A percentile compares a stretch with the other conserved stretches of the same genome.
phyloP scores from a whole-genome alignment of 2,113 vertebrate species.

The Copsychus sechellarum region DNA sequence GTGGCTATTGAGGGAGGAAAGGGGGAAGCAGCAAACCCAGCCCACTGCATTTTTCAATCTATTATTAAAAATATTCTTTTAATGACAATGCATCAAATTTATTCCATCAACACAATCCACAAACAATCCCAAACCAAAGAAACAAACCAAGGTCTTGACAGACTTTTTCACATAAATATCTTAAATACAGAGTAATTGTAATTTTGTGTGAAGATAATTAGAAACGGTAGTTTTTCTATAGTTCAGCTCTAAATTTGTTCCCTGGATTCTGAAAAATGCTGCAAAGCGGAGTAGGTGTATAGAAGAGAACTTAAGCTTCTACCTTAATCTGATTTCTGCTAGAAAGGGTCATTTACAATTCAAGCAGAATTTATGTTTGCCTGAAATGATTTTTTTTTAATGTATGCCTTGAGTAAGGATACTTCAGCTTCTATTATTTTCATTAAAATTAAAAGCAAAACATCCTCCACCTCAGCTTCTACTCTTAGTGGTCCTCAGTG shows the following conservation, averaged over 20 bases:
- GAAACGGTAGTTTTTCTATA: not conserved
- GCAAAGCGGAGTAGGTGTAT: not conserved
- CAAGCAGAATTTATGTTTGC: slow-evolving; percentile 7
- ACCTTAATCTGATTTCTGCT: not conserved
- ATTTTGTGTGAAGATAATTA: not conserved
- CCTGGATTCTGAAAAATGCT: slow-evolving; percentile 23
- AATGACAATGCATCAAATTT: not conserved
- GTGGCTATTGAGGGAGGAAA: not conserved
- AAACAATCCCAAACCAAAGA: not conserved
- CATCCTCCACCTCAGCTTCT: not conserved
- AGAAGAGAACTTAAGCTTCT: not conserved
- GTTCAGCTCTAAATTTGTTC: slow-evolving; percentile 21
- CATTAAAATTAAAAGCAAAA: slow-evolving; percentile 16
- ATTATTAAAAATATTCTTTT: not conserved
- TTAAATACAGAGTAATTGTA: not conserved
- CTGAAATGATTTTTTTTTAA: slow-evolving; percentile 35
- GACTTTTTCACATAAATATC: not conserved
- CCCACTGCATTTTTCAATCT: not conserved
- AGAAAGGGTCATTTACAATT: slow-evolving; percentile 5
- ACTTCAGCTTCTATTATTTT: slow-evolving; percentile 44
- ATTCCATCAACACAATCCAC: not conserved
- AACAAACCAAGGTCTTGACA: not conserved
- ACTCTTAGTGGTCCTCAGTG: not conserved
- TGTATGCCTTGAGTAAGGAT: not conserved
- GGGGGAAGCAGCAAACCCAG: not conserved